Evolutionary conservation across 2,113 vertebrate species (phyloP).

Genomic region (Pluvianellus socialis): DNA sequence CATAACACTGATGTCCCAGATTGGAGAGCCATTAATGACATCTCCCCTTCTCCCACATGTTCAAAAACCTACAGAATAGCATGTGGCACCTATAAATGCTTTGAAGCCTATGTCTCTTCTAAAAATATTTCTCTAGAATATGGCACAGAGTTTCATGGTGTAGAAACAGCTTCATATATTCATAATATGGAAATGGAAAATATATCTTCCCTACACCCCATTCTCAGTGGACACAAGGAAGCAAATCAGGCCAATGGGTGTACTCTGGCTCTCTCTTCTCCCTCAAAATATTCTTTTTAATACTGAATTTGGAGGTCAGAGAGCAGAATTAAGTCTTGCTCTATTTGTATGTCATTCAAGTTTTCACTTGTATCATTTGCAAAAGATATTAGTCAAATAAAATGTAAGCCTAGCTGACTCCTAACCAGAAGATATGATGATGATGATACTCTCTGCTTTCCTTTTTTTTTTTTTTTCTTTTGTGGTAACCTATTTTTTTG

Average conservation of each 20-base stretch:
- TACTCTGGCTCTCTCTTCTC: not conserved
- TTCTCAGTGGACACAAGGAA: not conserved
- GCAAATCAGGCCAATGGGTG: not conserved
- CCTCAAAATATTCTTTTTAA: not conserved
- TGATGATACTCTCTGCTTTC: not conserved
- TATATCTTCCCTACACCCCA: not conserved
- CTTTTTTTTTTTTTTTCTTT: not conserved
- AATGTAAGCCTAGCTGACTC: not conserved
- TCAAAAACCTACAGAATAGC: not conserved
- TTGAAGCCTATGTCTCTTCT: not conserved
- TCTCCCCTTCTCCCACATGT: not conserved
- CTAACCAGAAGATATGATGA: not conserved
- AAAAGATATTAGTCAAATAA: not conserved
- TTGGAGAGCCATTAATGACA: not conserved
- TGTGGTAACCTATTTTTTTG: not conserved
- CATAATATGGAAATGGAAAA: not conserved
- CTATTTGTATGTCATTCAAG: not conserved
- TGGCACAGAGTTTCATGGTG: accelerated
- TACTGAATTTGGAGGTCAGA: not conserved
- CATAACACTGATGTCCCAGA: not conserved
- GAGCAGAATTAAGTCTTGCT: not conserved
- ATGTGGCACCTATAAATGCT: not conserved
- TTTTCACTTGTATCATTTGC: not conserved
- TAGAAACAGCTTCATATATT: not conserved
- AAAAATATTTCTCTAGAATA: not conserved